phyloP scores from a whole-genome alignment of 2,113 vertebrate genomes.

The Ptilonorhynchus violaceus region DNA sequence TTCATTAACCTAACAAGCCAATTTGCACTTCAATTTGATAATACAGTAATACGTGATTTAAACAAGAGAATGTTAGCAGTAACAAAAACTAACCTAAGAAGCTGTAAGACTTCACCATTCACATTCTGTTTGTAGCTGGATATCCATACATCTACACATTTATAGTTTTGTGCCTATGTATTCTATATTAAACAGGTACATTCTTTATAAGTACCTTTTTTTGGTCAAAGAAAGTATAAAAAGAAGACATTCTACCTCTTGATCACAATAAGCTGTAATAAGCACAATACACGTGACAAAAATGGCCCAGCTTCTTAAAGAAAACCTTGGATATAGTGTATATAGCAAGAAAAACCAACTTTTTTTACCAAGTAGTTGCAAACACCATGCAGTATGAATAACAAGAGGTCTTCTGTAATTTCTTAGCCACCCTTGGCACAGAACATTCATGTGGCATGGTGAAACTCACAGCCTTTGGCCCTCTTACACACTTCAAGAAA shows the following conservation, averaged over 20 bases:
- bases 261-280: neutral
- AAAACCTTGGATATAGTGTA: neutral
- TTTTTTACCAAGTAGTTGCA: neutral
- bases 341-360: neutral
- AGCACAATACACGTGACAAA: neutral
- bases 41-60: neutral
- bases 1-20: neutral
- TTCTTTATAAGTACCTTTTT: conserved; percentile 5
- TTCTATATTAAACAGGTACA: conserved; percentile 40
- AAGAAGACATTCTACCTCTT: neutral
- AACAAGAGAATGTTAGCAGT: neutral
- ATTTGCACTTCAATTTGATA: neutral
- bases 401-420: neutral
- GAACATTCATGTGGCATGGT: neutral
- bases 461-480: neutral
- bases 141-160: neutral
- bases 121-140: conserved; percentile 33
- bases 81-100: conserved; percentile 4
- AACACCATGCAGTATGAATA: neutral
- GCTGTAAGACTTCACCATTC: neutral
- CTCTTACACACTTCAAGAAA: neutral
- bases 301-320: neutral
- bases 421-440: neutral
- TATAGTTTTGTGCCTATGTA: neutral
- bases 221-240: conserved; percentile 1